Base-by-base conservation (phyloP, 2,113 vertebrate genomes). In the Columba janthina region DNA sequence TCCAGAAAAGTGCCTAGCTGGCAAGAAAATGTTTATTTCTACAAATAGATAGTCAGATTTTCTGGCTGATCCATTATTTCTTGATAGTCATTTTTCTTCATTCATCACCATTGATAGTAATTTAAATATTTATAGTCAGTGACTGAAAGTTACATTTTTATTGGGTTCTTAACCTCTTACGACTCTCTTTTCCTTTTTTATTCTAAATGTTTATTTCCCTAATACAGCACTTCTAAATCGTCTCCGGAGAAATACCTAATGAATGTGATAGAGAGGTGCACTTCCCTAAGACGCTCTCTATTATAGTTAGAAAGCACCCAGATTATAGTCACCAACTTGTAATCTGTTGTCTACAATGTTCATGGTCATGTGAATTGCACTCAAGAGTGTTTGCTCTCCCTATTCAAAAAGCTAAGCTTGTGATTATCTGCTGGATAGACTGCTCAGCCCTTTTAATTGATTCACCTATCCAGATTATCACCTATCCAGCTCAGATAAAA, bases 141-240 rank as follows among this genome's bases (percentile, higher is more conserved):
- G 85, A 82, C 57, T 74, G 57, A 93, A 85, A 54, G 48, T 61
- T 89, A 93, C 64, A 71, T 95, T 93, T 92, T 88, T 69, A 93
- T 82, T 73, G 88, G 64, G 42, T 88, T 92, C 85, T 77, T 94
- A 94, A 88, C 12, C n/a, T 77, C 60, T 71, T 88, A 79, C 36
- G 16, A 77, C 10, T 85, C 12, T 44, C 8, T 46, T 71, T 89
- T 74, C 51, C 31, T 71, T 89, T 93, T 77, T 85, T 78, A 31
- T 82, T 90, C 32, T 72, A 64, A 88, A 86, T 81, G 67, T 84
- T 96, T 96, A 88, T 94, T 96, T 95, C n/a, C 44, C 31, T 84
- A 91, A 84, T 42, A 76, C 22, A 89, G 54, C 50, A 75, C 61
- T 89, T 86, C 84, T 93, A 95, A 95, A 75, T 18, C 34, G 51